Conservation (phyloP, 2,888 invertebrate species). For the Trichopria drosophilae region DNA sequence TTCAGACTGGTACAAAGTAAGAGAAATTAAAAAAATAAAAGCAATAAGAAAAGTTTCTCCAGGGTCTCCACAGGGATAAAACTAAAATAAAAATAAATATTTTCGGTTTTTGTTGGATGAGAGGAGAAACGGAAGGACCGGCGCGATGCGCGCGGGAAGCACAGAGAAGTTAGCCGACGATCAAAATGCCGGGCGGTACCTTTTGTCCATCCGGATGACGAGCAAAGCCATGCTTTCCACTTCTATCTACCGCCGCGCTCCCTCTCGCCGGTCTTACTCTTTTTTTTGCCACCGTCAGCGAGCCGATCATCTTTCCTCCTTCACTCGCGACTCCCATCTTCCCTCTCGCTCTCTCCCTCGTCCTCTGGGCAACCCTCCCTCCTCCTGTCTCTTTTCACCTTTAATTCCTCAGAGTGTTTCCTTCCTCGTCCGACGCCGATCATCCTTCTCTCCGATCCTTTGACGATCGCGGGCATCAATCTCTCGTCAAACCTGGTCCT, state of each 20-base stretch:
- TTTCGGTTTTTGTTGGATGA: conserved; percentile 48
- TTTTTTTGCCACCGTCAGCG: conserved; percentile 27
- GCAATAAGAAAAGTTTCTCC: conserved; percentile 14
- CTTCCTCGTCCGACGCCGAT: conserved; percentile 7
- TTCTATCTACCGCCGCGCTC: conserved; percentile 15
- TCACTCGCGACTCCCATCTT: background rate
- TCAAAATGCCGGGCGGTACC: conserved; percentile 58
- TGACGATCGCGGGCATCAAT: conserved; percentile 51
- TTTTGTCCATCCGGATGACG: conserved; percentile 51
- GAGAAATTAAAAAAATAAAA: too few species aligned
- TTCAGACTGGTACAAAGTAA: too few species aligned
- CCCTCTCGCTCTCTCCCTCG: conserved; percentile 16
- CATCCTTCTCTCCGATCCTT: conserved; percentile 27
- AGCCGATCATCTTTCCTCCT: conserved; percentile 25
- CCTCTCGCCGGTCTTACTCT: conserved; percentile 3
- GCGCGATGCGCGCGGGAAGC: conserved; percentile 28
- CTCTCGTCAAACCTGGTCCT: conserved; percentile 57
- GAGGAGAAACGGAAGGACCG: conserved; percentile 27
- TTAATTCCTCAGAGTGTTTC: conserved; percentile 23
- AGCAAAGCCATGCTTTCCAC: conserved; percentile 13
- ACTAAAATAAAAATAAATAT: conserved; percentile 39
- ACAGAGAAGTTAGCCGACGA: conserved; percentile 50
- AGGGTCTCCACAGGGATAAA: conserved; percentile 11
- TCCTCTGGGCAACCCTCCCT: conserved; percentile 7
- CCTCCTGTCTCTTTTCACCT: conserved; percentile 18